Conservation (phyloP, 2,888 invertebrate genomes). For the Oxyteleia sp. region DNA sequence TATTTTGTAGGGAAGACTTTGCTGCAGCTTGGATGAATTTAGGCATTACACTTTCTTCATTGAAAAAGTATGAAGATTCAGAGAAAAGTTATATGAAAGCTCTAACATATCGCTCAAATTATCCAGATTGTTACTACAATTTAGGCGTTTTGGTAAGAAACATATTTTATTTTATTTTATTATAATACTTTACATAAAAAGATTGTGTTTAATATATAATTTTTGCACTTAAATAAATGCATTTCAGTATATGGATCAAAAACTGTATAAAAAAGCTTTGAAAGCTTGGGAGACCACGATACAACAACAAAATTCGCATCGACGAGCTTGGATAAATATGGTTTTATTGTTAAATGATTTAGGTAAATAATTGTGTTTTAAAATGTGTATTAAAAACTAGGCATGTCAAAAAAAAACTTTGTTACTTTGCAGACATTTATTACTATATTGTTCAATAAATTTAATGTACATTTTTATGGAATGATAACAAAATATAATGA, state of each 20-base stretch:
- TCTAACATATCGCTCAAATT: constrained; percentile 92
- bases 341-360: constrained; percentile 94
- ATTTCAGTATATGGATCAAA: too few species aligned
- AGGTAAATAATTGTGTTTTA: too few species aligned
- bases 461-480: too few species aligned
- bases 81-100: constrained; percentile 94
- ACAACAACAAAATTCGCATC: constrained; percentile 92
- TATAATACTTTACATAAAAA: too few species aligned
- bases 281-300: constrained; percentile 95
- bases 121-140: constrained; percentile 98
- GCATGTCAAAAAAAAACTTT: too few species aligned
- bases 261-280: constrained; percentile 92
- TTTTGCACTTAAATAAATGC: constrained; percentile 96
- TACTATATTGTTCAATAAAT: too few species aligned
- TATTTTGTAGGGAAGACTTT: constrained; percentile 95
- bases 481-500: too few species aligned
- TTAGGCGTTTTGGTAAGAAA: too few species aligned
- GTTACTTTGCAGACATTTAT: too few species aligned
- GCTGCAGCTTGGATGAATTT: constrained; percentile 99
- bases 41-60: constrained; percentile 95
- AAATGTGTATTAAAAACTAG: too few species aligned
- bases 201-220: too few species aligned
- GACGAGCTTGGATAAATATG: constrained; percentile 97
- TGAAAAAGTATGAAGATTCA: constrained; percentile 91
- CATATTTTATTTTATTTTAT: too few species aligned